phyloP scores from a whole-genome alignment of 2,888 invertebrate species.

The Andrena camellia region DNA sequence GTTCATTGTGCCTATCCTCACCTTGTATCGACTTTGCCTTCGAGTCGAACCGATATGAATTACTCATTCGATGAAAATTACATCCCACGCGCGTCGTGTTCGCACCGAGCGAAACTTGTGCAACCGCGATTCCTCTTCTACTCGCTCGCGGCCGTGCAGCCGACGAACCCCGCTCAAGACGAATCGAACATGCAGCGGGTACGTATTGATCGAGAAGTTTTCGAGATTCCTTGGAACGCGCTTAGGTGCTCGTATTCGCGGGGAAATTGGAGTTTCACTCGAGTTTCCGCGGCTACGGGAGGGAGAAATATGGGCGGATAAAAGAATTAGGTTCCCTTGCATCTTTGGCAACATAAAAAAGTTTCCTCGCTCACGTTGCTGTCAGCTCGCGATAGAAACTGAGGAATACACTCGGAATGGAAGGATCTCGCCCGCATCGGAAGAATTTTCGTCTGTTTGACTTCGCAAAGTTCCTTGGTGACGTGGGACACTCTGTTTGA shows the following conservation, averaged over 20 bases:
- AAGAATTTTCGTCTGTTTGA: constrained; percentile 18
- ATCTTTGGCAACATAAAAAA: neutral
- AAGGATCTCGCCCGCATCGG: constrained; percentile 4
- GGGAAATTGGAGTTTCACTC: neutral
- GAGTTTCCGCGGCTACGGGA: neutral
- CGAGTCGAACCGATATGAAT: constrained; percentile 47
- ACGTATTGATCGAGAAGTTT: constrained; percentile 10
- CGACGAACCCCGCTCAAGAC: neutral
- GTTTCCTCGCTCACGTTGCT: neutral
- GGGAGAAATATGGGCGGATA: neutral
- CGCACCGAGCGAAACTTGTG: constrained; percentile 1
- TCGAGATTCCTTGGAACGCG: neutral
- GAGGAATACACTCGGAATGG: neutral
- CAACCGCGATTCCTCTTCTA: constrained; percentile 32
- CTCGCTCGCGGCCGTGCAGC: neutral
- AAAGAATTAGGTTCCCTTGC: constrained; percentile 1
- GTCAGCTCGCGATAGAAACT: neutral
- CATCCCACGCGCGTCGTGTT: constrained; percentile 43
- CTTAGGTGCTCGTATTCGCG: neutral
- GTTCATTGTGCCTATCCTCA: constrained; percentile 23
- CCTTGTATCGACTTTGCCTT: constrained; percentile 35
- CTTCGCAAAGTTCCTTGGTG: neutral
- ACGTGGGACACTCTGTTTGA: constrained; percentile 13
- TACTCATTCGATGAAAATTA: constrained; percentile 61
- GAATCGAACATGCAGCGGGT: neutral